Evolutionary conservation across 2,888 invertebrate genomes (phyloP), one percentile per base, ranked within the genome.

Genomic region (Hecatera dysodea): DNA sequence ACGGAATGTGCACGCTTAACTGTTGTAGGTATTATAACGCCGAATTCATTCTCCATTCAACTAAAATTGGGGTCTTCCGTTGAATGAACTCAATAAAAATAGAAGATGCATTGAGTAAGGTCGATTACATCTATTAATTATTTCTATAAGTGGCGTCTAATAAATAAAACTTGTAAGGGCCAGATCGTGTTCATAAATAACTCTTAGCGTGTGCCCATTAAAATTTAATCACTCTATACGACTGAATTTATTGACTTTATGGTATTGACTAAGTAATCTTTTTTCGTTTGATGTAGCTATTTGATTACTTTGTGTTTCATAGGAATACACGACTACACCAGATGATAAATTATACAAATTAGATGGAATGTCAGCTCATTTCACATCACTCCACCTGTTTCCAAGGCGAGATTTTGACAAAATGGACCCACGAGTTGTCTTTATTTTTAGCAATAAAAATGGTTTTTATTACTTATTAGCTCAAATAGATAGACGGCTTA

Each of bases 161-260:
- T 92, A 91, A 90, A 91, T 91, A 87, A 89, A 85, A 76, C 81
- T 86, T 83, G 90, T 90, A 90, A 90, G 90, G 91, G 90, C 90
- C 82, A 89, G 86, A 88, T 87, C 84, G 87, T 80, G 87, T 82
- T 87, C 90, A 87, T 92, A 92, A 92, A 93, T 92, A 90, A 88
- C 84, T 83, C 86, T 27, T 71, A 87, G 88, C 90, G 90, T 90
- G 89, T 89, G 82, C 85, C 91, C 86, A 92, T 92, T 92, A 92
- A 92, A 92, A 90, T 91, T 90, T 93, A 93, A 93, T 92, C 91
- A 91, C 90, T 88, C 87, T 85, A 90, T 90, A 84, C 89, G 86
- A 88, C 90, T 83, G 87, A 86, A 92, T 93, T 93, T 93, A 93
- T 93, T 93, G 90, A 91, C 92, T 92, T 67, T 72, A 62, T 72